These are phyloP conservation scores for Eurystomus glaucurus DNA, from an alignment of 2,797 vertebrate species.

Conservation along the genomic window DNA sequence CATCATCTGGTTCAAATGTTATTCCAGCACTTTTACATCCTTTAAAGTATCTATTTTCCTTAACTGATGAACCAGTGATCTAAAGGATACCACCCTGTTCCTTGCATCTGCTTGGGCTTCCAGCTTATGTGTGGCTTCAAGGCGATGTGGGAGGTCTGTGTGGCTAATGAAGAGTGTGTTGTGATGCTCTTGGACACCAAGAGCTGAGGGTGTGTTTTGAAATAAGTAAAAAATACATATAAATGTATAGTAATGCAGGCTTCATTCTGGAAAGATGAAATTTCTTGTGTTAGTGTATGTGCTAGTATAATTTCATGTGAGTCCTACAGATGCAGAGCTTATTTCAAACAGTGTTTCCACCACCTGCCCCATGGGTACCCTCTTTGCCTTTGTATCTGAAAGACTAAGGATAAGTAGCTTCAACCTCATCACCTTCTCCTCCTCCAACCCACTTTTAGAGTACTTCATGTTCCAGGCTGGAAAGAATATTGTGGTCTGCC, in stretches of 20 bases:
- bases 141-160: background rate
- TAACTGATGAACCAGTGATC: background rate
- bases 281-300: background rate
- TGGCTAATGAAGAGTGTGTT: background rate
- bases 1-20: background rate
- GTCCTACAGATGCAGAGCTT: too few relatives aligned
- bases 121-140: rapidly evolving
- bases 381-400: background rate
- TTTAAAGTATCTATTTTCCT: background rate
- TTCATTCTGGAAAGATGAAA: background rate
- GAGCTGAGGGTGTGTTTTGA: background rate
- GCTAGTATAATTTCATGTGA: background rate
- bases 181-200: background rate
- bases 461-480: background rate
- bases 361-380: background rate
- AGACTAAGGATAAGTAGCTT: background rate
- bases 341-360: background rate
- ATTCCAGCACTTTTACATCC: background rate
- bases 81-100: background rate
- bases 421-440: background rate
- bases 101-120: background rate
- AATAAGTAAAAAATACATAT: too few relatives aligned
- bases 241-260: background rate
- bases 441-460: background rate
- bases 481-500: background rate